Evolutionary conservation across 2,797 vertebrate species (phyloP).

Genomic region (Acanthopagrus latus): DNA sequence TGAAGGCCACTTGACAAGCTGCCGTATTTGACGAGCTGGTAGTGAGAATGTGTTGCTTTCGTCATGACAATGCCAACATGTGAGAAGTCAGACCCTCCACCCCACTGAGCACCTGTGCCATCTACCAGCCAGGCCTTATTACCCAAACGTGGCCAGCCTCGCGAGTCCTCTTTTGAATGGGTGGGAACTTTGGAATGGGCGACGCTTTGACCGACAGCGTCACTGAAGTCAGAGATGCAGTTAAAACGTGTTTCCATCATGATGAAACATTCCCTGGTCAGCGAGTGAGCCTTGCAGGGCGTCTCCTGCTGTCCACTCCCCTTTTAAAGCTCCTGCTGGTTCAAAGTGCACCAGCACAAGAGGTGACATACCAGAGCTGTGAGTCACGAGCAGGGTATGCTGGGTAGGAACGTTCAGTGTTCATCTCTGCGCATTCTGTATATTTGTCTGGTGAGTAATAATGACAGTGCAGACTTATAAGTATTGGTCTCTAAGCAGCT

Average conservation of each 20-base stretch:
- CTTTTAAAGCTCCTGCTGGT: slow-evolving; percentile 43
- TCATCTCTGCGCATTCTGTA: not conserved
- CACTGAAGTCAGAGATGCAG: too few species aligned
- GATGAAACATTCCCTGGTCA: slow-evolving; percentile 27
- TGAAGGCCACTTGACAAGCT: too few species aligned
- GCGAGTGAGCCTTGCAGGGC: slow-evolving; percentile 40
- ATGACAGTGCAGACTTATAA: slow-evolving; percentile 3
- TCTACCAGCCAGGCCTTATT: not conserved
- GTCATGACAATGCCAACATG: not conserved
- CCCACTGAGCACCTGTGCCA: not conserved
- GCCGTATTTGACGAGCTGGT: too few species aligned
- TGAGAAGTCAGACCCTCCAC: not conserved
- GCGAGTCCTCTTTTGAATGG: too few species aligned
- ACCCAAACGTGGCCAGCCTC: not conserved
- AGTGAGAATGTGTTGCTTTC: too few species aligned
- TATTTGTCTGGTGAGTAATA: slow-evolving; percentile 36
- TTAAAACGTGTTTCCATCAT: slow-evolving; percentile 9
- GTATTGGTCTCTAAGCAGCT: slow-evolving; percentile 4
- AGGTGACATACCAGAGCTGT: slow-evolving; percentile 53
- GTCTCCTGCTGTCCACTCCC: slow-evolving; percentile 40
- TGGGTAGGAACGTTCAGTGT: slow-evolving; percentile 29
- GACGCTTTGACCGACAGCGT: too few species aligned
- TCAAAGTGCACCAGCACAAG: slow-evolving; percentile 59
- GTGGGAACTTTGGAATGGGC: too few species aligned
- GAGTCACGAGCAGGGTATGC: slow-evolving; percentile 58